A percentile compares a stretch with the other conserved stretches of the same genome.
These are phyloP conservation scores for Saguinus midas DNA, from an alignment of 2,113 vertebrate genomes.

Conservation along the genomic window DNA sequence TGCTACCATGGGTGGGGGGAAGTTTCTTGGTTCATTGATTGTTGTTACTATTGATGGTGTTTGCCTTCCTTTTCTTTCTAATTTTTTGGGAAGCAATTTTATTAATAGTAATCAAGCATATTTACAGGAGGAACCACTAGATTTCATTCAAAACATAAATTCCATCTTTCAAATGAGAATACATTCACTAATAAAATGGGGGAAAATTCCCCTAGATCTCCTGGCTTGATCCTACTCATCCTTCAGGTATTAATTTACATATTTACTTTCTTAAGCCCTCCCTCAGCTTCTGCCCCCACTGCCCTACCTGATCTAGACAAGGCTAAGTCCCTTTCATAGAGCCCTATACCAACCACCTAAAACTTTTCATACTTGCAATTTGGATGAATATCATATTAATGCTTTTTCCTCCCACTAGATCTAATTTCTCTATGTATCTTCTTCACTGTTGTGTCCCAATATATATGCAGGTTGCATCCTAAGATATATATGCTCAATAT, in stretches of 20 bases:
- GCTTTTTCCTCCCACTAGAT: background rate
- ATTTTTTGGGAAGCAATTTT: background rate
- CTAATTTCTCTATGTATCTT: background rate
- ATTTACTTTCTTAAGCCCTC: background rate
- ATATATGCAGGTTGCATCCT: background rate
- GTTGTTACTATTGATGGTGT: background rate
- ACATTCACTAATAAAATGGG: background rate
- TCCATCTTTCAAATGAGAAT: background rate
- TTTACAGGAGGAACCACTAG: background rate
- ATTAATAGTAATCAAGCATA: background rate
- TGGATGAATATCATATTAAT: background rate
- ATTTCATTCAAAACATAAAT: background rate
- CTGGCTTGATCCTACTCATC: background rate
- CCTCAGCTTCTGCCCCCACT: background rate
- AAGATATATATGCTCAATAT: background rate
- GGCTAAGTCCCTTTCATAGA: too few relatives aligned
- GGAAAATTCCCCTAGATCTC: background rate
- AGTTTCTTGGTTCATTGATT: background rate
- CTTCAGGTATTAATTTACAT: background rate
- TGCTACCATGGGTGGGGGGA: background rate
- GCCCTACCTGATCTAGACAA: background rate
- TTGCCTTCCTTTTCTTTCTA: background rate
- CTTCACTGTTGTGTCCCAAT: background rate
- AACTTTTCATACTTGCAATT: background rate
- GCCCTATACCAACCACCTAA: background rate